Conservation (phyloP, 2,888 invertebrate genomes). For the Synanthedon andrenaeformis region DNA sequence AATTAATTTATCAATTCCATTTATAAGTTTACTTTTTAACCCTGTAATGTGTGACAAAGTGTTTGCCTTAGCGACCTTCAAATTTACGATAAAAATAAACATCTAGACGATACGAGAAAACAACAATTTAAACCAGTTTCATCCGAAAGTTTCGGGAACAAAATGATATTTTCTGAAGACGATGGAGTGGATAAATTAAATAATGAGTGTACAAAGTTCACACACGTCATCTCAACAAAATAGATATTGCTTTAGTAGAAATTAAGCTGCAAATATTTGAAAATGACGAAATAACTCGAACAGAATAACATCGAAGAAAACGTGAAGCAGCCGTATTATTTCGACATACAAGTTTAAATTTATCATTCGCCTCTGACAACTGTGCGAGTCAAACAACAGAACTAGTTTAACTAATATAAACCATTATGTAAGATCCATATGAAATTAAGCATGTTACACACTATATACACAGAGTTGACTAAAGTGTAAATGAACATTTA, state of each 20-base stretch:
- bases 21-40: too few relatives aligned
- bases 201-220: too few relatives aligned
- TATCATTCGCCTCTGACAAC: conserved; percentile 12
- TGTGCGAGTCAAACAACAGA: conserved; percentile 2
- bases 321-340: conserved; percentile 15
- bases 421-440: conserved; percentile 10
- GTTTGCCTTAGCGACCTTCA: conserved; percentile 19
- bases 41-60: too few relatives aligned
- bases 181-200: too few relatives aligned
- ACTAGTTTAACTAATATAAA: background rate
- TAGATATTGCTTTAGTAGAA: too few relatives aligned
- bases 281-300: conserved; percentile 24
- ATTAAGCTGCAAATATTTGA: conserved; percentile 20
- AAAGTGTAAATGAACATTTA: too few relatives aligned
- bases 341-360: conserved; percentile 20
- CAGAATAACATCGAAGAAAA: conserved; percentile 28
- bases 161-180: too few relatives aligned
- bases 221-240: too few relatives aligned
- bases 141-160: too few relatives aligned
- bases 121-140: too few relatives aligned
- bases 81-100: conserved; percentile 24
- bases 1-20: too few relatives aligned
- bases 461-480: too few relatives aligned
- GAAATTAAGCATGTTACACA: background rate
- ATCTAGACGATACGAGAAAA: conserved; percentile 3